Evolutionary conservation across 2,797 vertebrate species (phyloP).

Genomic region (Siniperca undulata): DNA sequence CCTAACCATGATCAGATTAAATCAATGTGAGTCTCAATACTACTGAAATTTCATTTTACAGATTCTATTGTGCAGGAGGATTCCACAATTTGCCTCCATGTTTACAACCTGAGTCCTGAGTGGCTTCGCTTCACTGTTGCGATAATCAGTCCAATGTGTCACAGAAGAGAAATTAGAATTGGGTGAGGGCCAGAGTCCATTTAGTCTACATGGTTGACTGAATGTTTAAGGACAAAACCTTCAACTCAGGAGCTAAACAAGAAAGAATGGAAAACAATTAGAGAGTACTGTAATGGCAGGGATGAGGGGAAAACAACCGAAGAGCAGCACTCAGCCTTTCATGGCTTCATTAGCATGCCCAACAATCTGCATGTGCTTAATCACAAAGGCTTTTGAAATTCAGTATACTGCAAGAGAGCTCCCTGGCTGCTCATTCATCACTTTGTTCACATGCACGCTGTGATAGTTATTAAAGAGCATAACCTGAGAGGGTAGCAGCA

Average conservation of each 20-base stretch:
- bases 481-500: slow-evolving; percentile 19
- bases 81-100: slow-evolving; percentile 62
- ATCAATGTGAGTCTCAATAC: slow-evolving; percentile 15
- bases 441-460: slow-evolving; percentile 44
- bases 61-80: slow-evolving; percentile 37
- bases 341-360: slow-evolving; percentile 33
- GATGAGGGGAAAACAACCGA: slow-evolving; percentile 21
- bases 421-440: slow-evolving; percentile 51
- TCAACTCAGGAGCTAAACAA: slow-evolving; percentile 66
- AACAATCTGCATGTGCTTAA: slow-evolving; percentile 46
- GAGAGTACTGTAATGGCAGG: slow-evolving; percentile 14
- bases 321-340: slow-evolving; percentile 42
- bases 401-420: slow-evolving; percentile 18
- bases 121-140: slow-evolving; percentile 67
- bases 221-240: slow-evolving; percentile 61
- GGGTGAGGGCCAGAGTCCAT: slow-evolving; percentile 60
- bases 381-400: slow-evolving; percentile 38
- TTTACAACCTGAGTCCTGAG: slow-evolving; percentile 71
- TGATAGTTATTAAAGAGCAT: slow-evolving; percentile 19
- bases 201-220: slow-evolving; percentile 52
- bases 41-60: slow-evolving; percentile 21
- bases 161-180: slow-evolving; percentile 64
- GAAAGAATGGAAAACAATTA: slow-evolving; percentile 48
- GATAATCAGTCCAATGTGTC: slow-evolving; percentile 79
- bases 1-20: slow-evolving; percentile 26